Percentiles rank a stretch among this genome's conserved stretches.
These are phyloP conservation scores for Cephus nigrinus DNA, from an alignment of 2,888 invertebrate species.

Conservation along the genomic window DNA sequence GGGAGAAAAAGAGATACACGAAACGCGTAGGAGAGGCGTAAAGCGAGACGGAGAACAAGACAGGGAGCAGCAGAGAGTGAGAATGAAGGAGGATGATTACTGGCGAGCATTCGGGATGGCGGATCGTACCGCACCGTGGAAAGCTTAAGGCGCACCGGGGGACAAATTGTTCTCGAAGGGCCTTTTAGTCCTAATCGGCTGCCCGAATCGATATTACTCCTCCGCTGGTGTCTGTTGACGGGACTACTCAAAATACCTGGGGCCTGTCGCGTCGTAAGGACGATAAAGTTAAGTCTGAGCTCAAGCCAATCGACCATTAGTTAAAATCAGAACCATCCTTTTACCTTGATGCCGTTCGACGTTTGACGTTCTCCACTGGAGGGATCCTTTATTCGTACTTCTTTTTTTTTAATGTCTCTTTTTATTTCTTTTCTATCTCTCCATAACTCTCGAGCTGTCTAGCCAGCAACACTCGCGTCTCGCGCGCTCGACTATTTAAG, in stretches of 20 bases:
- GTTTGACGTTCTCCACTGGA: background rate
- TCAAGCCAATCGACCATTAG: background rate
- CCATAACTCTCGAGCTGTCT: background rate
- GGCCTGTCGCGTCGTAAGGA: background rate
- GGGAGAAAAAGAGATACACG: background rate
- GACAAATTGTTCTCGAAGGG: constrained; percentile 57
- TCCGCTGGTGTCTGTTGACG: background rate
- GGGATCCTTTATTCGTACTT: background rate
- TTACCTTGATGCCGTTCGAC: background rate
- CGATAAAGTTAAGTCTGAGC: background rate
- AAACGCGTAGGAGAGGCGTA: background rate
- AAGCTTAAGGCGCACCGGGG: constrained; percentile 32
- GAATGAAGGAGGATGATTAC: background rate
- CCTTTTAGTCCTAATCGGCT: constrained; percentile 64
- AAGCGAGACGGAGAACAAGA: constrained; percentile 11
- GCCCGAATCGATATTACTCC: constrained; percentile 60
- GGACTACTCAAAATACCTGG: background rate
- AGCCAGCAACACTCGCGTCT: background rate
- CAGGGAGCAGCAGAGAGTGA: constrained; percentile 4
- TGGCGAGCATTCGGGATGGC: constrained; percentile 20
- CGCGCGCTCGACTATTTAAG: constrained; percentile 39
- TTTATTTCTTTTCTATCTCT: background rate
- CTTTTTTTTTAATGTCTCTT: background rate
- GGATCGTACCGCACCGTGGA: constrained; percentile 15
- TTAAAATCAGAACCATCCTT: background rate